A percentile compares a stretch with the other conserved stretches of the same genome.
These are phyloP conservation scores for Charina bottae DNA, from an alignment of 2,113 vertebrate species.

Conservation along the genomic window DNA sequence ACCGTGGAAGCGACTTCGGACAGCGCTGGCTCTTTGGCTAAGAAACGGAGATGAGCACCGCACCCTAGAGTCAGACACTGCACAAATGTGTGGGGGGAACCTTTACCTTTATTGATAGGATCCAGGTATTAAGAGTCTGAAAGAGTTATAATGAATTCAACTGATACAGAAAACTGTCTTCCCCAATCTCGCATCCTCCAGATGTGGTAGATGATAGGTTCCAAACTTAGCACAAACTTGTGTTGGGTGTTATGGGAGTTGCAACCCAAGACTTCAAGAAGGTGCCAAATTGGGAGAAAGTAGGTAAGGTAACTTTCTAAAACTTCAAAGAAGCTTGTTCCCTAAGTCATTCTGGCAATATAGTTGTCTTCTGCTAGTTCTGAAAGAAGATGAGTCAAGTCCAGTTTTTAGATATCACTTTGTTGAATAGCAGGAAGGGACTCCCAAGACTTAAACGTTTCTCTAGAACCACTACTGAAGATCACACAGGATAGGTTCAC, in stretches of 20 bases:
- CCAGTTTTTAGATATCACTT: not conserved
- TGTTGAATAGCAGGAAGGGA: not conserved
- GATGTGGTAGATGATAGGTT: not conserved
- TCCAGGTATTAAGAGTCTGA: not conserved
- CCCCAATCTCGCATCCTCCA: not conserved
- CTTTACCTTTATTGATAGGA: too few relatives aligned
- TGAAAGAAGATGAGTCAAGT: not conserved
- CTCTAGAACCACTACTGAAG: not conserved
- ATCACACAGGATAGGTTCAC: not conserved
- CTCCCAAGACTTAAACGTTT: not conserved
- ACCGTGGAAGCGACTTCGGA: too few relatives aligned
- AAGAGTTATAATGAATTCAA: not conserved
- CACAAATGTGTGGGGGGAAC: too few relatives aligned
- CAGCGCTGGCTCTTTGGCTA: too few relatives aligned
- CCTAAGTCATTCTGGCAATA: not conserved
- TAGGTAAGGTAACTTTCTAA: not conserved
- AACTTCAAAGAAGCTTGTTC: too few relatives aligned
- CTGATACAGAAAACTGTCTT: not conserved
- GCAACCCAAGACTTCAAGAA: not conserved
- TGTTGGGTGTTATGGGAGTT: not conserved
- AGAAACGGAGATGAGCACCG: too few relatives aligned
- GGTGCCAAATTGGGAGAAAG: not conserved
- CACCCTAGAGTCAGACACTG: too few relatives aligned
- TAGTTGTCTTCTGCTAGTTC: not conserved
- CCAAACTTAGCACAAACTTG: not conserved